Conservation (phyloP, 1,140 invertebrate species). For the Camponotus vicinus region DNA sequence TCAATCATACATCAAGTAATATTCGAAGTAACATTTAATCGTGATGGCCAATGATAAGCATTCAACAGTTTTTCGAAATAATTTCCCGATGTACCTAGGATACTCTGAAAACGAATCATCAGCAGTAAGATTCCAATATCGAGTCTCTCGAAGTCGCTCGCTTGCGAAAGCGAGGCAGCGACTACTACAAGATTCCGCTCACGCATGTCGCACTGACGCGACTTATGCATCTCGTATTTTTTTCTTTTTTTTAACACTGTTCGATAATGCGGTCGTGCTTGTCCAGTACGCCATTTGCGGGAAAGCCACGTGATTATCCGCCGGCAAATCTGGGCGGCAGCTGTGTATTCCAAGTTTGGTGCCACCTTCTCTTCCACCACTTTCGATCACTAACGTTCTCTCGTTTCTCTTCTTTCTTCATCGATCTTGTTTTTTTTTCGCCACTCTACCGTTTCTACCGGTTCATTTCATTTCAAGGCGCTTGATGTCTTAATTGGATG, state of each 20-base stretch:
- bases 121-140: background rate
- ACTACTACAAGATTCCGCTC: slow-evolving; percentile 75
- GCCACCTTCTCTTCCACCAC: slow-evolving; percentile 38
- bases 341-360: slow-evolving; percentile 82
- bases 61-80: slow-evolving; percentile 12
- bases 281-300: slow-evolving; percentile 82
- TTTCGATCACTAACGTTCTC: slow-evolving; percentile 15
- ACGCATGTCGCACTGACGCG: slow-evolving; percentile 69
- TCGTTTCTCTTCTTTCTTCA: slow-evolving; percentile 30
- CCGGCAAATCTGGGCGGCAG: slow-evolving; percentile 83
- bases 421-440: slow-evolving; percentile 11
- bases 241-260: slow-evolving; percentile 65
- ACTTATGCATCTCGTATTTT: slow-evolving; percentile 76
- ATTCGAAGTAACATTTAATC: slow-evolving; percentile 16
- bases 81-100: background rate
- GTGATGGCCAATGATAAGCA: background rate
- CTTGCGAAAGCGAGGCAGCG: slow-evolving; percentile 60
- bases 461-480: slow-evolving; percentile 70
- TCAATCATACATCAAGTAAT: slow-evolving; percentile 20
- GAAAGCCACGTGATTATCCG: slow-evolving; percentile 84
- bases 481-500: slow-evolving; percentile 84
- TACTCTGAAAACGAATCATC: background rate
- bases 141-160: background rate
- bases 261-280: slow-evolving; percentile 63
- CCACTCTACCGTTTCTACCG: slow-evolving; percentile 30